Evolutionary conservation across 2,888 invertebrate species (phyloP).

Genomic region (Schizaphis graminum): DNA sequence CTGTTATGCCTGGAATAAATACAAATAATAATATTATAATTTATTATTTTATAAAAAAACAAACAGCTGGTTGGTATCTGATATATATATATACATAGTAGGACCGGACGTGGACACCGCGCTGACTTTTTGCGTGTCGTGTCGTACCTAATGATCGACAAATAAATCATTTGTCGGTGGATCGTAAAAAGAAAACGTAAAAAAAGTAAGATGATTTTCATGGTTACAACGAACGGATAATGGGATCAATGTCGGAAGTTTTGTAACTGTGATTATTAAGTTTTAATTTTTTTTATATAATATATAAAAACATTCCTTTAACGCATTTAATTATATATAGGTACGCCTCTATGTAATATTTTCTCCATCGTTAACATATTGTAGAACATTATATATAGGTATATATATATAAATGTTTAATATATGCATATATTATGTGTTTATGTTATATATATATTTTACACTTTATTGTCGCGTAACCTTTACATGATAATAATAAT

Average conservation of each 20-base stretch:
- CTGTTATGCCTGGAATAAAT: constrained; percentile 36
- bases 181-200: not conserved
- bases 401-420: too few relatives aligned
- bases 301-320: constrained; percentile 12
- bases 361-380: not conserved
- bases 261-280: not conserved
- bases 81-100: not conserved
- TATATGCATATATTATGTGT: too few relatives aligned
- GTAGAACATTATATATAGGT: not conserved
- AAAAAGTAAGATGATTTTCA: constrained; percentile 31
- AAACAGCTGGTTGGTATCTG: not conserved
- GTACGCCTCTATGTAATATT: not conserved
- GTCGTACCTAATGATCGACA: constrained; percentile 15
- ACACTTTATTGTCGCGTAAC: not conserved
- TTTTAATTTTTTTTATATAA: not conserved
- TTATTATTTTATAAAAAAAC: constrained; percentile 22
- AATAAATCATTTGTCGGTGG: constrained; percentile 33
- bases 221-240: constrained; percentile 3
- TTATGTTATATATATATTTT: not conserved
- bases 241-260: not conserved
- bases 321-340: constrained; percentile 12
- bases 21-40: constrained; percentile 20
- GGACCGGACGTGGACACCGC: not conserved
- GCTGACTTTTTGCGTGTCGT: not conserved
- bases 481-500: not conserved